Percentiles rank a stretch among this genome's conserved stretches.
phyloP scores from a whole-genome alignment of 2,888 invertebrate species.

The Aporophyla lueneburgensis region DNA sequence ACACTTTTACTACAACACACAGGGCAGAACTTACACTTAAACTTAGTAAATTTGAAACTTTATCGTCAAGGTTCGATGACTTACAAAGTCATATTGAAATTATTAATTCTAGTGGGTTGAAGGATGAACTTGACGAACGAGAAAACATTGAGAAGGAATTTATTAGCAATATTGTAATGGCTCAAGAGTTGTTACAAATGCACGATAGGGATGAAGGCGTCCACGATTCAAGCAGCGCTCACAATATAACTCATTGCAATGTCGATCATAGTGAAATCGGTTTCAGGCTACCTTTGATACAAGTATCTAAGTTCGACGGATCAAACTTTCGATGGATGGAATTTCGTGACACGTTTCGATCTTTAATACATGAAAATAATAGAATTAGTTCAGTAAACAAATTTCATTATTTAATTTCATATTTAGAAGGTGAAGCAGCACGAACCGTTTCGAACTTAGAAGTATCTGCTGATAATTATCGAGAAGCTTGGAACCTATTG shows the following conservation, averaged over 20 bases:
- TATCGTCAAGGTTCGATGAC: conserved; percentile 6
- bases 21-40: conserved; percentile 6
- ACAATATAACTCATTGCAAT: not conserved
- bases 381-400: too few relatives aligned
- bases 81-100: conserved; percentile 3
- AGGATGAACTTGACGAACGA: conserved; percentile 6
- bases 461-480: too few relatives aligned
- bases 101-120: not conserved
- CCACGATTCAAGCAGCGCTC: conserved; percentile 1
- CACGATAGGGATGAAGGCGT: conserved; percentile 1
- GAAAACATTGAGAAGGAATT: not conserved
- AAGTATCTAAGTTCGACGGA: too few relatives aligned
- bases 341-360: too few relatives aligned
- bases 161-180: not conserved
- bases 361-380: too few relatives aligned
- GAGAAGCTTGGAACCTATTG: too few relatives aligned
- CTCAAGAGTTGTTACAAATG: conserved; percentile 6
- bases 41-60: not conserved
- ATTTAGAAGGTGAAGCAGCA: too few relatives aligned
- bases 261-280: too few relatives aligned
- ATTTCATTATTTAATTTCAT: too few relatives aligned
- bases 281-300: too few relatives aligned
- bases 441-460: too few relatives aligned
- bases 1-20: conserved; percentile 13
- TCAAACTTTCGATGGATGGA: too few relatives aligned